A percentile compares a stretch with the other conserved stretches of the same genome.
Conservation (phyloP, 2,113 vertebrate genomes). For the Laticauda colubrina region DNA sequence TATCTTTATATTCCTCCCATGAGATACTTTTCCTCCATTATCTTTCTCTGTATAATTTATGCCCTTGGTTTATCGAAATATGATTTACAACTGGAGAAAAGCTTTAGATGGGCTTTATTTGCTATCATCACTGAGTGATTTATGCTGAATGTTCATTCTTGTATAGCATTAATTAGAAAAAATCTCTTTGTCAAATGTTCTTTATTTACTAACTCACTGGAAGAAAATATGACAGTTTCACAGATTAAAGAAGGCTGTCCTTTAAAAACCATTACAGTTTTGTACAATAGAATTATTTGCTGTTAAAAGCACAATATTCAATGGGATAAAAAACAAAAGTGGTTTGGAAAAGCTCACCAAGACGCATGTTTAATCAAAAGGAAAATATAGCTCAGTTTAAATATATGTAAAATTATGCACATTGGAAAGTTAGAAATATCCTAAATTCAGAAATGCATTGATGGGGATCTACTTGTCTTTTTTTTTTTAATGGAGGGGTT, state of each 20-base stretch:
- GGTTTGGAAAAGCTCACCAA: neutral
- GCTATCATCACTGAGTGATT: conserved; percentile 9
- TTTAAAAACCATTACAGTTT: neutral
- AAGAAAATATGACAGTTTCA: neutral
- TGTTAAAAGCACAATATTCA: neutral
- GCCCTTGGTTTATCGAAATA: neutral
- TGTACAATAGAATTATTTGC: neutral
- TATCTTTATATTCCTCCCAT: conserved; percentile 10
- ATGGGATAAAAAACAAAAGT: neutral
- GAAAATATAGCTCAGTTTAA: neutral
- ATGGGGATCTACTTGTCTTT: neutral
- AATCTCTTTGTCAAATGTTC: neutral
- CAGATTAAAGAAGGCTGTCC: neutral
- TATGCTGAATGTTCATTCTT: conserved; percentile 12
- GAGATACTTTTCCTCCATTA: neutral
- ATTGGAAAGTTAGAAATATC: neutral
- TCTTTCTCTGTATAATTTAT: conserved; percentile 20
- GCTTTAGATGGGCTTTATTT: conserved; percentile 4
- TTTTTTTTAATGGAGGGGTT: no score
- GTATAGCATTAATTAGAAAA: conserved; percentile 14
- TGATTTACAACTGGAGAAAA: conserved; percentile 16
- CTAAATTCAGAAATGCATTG: neutral
- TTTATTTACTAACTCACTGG: neutral
- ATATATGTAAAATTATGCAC: neutral
- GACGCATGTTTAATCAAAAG: neutral